These are phyloP conservation scores for Quadroppia sp. DNA, from an alignment of 2,888 invertebrate genomes.

Conservation along the genomic window DNA sequence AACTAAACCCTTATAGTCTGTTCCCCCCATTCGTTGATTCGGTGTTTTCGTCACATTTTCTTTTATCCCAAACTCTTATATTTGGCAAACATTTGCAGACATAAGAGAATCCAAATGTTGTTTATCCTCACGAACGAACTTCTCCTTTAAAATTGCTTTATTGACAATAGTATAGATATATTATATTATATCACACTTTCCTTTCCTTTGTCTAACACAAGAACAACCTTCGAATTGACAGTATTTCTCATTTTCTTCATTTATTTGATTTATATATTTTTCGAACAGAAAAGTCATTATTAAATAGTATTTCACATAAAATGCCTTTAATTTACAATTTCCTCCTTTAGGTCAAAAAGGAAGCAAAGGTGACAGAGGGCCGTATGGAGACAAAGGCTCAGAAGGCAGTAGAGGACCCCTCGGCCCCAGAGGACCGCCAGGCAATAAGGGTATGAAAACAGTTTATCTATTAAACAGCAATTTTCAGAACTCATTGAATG, in stretches of 20 bases:
- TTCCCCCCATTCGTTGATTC: not conserved
- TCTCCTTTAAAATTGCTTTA: not conserved
- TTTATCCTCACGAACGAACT: not conserved
- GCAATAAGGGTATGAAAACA: constrained; percentile 50
- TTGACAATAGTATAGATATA: no score
- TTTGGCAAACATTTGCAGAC: not conserved
- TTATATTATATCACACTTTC: not conserved
- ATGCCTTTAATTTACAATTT: not conserved
- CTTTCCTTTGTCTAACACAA: not conserved
- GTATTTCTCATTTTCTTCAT: not conserved
- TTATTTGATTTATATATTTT: no score
- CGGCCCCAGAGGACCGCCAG: constrained; percentile 58
- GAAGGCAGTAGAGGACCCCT: constrained; percentile 41
- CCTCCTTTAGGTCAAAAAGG: constrained; percentile 52
- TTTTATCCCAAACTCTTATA: not conserved
- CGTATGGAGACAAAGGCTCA: constrained; percentile 52
- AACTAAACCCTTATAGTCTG: not conserved
- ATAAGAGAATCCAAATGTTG: not conserved
- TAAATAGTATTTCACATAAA: no score
- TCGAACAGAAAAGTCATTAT: no score
- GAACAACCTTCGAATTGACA: not conserved
- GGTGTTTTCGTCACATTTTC: not conserved
- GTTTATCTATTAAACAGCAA: no score
- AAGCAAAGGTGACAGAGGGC: constrained; percentile 53
- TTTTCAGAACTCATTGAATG: not conserved